These are phyloP conservation scores for Orchesellides sinensis DNA, from an alignment of 2,888 invertebrate species.

Conservation along the genomic window DNA sequence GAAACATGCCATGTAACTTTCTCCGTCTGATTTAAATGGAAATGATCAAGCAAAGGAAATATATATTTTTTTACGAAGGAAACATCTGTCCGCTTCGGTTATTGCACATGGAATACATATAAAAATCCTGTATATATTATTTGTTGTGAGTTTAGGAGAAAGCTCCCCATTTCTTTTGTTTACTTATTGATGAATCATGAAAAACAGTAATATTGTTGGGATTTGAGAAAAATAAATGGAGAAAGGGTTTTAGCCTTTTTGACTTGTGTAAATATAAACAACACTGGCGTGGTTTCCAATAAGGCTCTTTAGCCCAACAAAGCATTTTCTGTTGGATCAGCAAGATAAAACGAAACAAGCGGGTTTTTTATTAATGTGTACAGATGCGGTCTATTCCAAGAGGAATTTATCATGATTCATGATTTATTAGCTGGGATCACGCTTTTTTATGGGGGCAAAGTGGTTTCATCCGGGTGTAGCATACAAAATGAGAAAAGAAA, in stretches of 20 bases:
- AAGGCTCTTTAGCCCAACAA: not conserved
- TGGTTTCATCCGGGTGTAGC: not conserved
- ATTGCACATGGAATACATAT: not conserved
- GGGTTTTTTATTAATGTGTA: too few species aligned
- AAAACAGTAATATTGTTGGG: not conserved
- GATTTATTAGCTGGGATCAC: slow-evolving; percentile 39
- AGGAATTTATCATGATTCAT: slow-evolving; percentile 21
- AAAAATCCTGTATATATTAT: too few species aligned
- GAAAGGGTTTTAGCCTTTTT: slow-evolving; percentile 2
- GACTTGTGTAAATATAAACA: not conserved
- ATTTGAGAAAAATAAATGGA: slow-evolving; percentile 8
- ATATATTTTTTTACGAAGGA: slow-evolving; percentile 1
- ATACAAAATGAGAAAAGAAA: not conserved
- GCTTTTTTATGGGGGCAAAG: not conserved
- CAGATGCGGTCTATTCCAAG: too few species aligned
- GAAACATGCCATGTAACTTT: not conserved
- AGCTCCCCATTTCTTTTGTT: not conserved
- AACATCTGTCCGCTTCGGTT: slow-evolving; percentile 1
- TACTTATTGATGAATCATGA: slow-evolving; percentile 7
- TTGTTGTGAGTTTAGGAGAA: too few species aligned
- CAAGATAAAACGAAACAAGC: too few species aligned
- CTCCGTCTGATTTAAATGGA: not conserved
- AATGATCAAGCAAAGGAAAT: not conserved
- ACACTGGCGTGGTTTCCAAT: too few species aligned
- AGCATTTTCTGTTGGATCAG: not conserved